Evolutionary conservation across 2,113 vertebrate species (phyloP).

Genomic region (Sinocyclocheilus anophthalmus): DNA sequence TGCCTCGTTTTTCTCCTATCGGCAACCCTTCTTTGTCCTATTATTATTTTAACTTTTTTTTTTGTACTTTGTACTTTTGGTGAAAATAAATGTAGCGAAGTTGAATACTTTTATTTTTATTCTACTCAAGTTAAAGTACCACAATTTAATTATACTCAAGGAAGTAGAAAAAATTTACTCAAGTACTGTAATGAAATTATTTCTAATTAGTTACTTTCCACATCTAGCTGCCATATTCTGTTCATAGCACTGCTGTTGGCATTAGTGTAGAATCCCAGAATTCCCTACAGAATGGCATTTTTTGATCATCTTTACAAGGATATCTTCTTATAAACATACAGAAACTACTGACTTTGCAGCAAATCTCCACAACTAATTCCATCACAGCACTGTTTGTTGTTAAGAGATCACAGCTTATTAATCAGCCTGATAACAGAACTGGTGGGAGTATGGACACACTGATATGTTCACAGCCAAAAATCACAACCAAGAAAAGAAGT

Average conservation of each 20-base stretch:
- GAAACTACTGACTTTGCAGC: neutral
- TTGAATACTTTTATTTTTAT: too few species aligned
- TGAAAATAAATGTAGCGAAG: too few species aligned
- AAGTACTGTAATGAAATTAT: too few species aligned
- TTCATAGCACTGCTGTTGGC: neutral
- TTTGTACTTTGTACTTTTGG: too few species aligned
- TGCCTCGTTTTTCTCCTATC: too few species aligned
- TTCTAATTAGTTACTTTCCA: too few species aligned
- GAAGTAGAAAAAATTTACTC: too few species aligned
- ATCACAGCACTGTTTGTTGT: slow-evolving; percentile 18
- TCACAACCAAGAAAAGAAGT: slow-evolving; percentile 5
- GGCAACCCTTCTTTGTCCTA: too few species aligned
- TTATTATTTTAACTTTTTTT: too few species aligned
- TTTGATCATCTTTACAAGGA: slow-evolving; percentile 3
- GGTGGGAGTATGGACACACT: slow-evolving; percentile 21
- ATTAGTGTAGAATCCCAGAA: neutral
- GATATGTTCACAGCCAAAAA: slow-evolving; percentile 7
- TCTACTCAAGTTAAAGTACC: too few species aligned
- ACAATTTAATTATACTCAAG: too few species aligned
- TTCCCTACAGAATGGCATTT: neutral
- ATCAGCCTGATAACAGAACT: slow-evolving; percentile 28
- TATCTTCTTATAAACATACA: neutral
- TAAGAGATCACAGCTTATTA: slow-evolving; percentile 31
- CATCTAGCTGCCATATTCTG: too few species aligned
- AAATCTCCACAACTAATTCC: slow-evolving; percentile 32